Evolutionary conservation across 1,140 invertebrate species (phyloP).

Genomic region (Tigriopus japonicus): DNA sequence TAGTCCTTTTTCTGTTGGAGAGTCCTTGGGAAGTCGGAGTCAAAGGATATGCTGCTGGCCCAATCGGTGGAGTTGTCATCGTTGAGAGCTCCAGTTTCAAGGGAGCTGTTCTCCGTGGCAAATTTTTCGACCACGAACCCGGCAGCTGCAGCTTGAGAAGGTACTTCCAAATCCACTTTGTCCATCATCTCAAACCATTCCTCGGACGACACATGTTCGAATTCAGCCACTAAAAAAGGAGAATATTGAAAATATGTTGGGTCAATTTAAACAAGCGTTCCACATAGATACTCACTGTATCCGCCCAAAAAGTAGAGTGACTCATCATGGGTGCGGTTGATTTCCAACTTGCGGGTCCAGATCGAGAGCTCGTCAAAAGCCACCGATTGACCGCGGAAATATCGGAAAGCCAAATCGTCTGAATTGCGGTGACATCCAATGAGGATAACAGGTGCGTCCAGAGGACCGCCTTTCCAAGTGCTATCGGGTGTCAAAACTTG

Average conservation of each 20-base stretch:
- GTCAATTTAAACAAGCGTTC: not conserved
- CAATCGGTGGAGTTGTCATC: not conserved
- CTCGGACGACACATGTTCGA: not conserved
- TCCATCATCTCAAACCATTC: slow-evolving; percentile 2
- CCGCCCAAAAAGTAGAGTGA: not conserved
- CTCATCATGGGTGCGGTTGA: not conserved
- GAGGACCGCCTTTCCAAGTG: not conserved
- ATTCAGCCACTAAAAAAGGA: not conserved
- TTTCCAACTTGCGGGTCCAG: slow-evolving; percentile 1
- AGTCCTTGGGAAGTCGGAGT: not conserved
- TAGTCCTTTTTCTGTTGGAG: not conserved
- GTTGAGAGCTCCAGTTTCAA: not conserved
- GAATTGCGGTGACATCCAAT: slow-evolving; percentile 3
- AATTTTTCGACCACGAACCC: not conserved
- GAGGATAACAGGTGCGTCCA: not conserved
- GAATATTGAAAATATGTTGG: not conserved
- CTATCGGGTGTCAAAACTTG: not conserved
- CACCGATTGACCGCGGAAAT: not conserved
- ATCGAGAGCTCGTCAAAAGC: slow-evolving; percentile 1
- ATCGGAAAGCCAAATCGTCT: too few relatives aligned
- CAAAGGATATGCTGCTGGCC: not conserved
- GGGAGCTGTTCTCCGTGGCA: not conserved
- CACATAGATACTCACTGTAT: not conserved
- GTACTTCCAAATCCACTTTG: not conserved
- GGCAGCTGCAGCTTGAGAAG: not conserved